Evolutionary conservation across 2,888 invertebrate genomes (phyloP), one percentile per base, ranked within the genome.

Genomic region (Protula sp.): DNA sequence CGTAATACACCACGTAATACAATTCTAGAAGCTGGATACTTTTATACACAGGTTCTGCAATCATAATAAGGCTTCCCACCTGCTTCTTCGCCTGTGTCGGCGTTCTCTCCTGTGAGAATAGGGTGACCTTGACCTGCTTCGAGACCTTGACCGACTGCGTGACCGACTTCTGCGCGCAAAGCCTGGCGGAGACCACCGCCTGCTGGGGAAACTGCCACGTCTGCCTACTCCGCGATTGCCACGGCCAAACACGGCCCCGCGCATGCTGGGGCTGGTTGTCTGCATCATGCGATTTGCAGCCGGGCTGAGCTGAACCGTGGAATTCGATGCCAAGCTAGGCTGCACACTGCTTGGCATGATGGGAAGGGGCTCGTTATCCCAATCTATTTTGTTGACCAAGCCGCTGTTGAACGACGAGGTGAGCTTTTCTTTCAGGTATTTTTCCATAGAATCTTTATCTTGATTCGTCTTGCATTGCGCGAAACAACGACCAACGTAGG

Each of bases 361-460:
- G 5, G 97, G 97, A 69, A 97, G 85, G 30, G 94, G 91, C 80
- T 98, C 97, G 66, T 87, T 87, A 72, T 89, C 89, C 99, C 99
- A 99, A 83, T 98, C 92, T 76, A 92, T 90, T 1, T 88, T 88
- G 87, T 89, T 89, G 51, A 94, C 85, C 68, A 90, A 89, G 65
- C 92, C 92, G 72, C 89, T 89, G 75, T 89, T 89, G 53, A 93
- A 91, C 22, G 94, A 91, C 60, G 90, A 88, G 57, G 92, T 93
- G 65, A 98, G 89, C 83, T 94, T 91, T 47, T 93, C 93, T 82
- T 94, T 94, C 60, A 99, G 84, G 74, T 92, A 91, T 67, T 92
- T 91, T 80, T 95, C 93, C 62, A 97, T 92, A 82, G 92, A 89
- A 83, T 95, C 94, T 79, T 92, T 91, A 79, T 97, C 94, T 70